A percentile compares a stretch with the other conserved stretches of the same genome.
phyloP scores from a whole-genome alignment of 2,888 invertebrate genomes.

The Catonia carolina region DNA sequence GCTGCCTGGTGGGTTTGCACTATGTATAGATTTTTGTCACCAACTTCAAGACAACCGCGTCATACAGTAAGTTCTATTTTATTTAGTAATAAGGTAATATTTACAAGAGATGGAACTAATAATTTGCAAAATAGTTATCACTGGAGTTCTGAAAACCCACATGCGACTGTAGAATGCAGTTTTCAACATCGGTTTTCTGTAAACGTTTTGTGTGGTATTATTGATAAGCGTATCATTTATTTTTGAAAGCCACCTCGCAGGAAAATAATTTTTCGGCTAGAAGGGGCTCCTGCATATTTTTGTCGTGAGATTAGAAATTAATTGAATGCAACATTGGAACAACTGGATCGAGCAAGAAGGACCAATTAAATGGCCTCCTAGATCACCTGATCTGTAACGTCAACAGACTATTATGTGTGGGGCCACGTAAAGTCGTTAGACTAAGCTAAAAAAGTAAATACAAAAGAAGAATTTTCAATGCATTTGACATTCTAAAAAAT shows the following conservation, averaged over 20 bases:
- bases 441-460: neutral
- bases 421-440: neutral
- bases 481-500: too few relatives aligned
- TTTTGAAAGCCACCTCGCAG: neutral
- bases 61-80: conserved; percentile 8
- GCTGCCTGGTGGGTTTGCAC: neutral
- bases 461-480: conserved; percentile 1
- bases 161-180: too few relatives aligned
- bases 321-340: neutral
- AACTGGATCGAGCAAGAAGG: neutral
- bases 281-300: neutral
- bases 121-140: neutral
- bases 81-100: conserved; percentile 2
- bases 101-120: conserved; percentile 1
- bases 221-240: too few relatives aligned
- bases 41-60: conserved; percentile 7
- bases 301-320: neutral
- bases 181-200: too few relatives aligned
- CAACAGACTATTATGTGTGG: conserved; percentile 5
- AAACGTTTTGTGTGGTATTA: too few relatives aligned
- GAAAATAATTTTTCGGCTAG: neutral
- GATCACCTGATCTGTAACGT: conserved; percentile 4
- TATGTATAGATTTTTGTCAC: conserved; percentile 1
- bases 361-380: neutral
- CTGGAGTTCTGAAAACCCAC: neutral